Evolutionary conservation across 2,888 invertebrate genomes (phyloP), one percentile per base, ranked within the genome.

Genomic region (Piscicola geometra): DNA sequence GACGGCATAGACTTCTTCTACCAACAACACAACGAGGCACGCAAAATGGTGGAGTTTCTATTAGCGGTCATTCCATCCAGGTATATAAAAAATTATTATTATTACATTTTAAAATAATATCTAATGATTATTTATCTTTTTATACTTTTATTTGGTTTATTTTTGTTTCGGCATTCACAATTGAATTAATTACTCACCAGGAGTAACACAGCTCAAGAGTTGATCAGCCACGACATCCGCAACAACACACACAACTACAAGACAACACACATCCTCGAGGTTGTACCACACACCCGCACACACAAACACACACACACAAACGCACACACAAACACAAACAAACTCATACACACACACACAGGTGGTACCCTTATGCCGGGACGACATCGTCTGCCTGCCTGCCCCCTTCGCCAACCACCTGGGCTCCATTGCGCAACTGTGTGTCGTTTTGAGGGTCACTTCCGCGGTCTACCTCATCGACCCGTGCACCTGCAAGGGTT

Each of bases 241-340:
- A 97, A 93, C 85, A 99, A 99, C 84, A 89, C 91, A 21, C 97
- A 92, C 86, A 97, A 97, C 86, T 98, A 96, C 86, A 99, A 99
- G 86, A 93, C 92, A 84, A 93, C 95, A 5, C 88, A 83, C 81
- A 92, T 93, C 78, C 91, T 99, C 79, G 97, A 99, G 86, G 93
- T 99, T 81, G 9, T 21, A n/a, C n/a, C n/a, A n/a, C n/a, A n/a
- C n/a, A n/a, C n/a, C n/a, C n/a, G n/a, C n/a, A n/a, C n/a, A n/a
- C n/a, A n/a, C n/a, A n/a, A n/a, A n/a, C n/a, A n/a, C n/a, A n/a
- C n/a, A n/a, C n/a, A n/a, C n/a, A n/a, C n/a, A n/a, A n/a, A n/a
- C n/a, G n/a, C n/a, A n/a, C n/a, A n/a, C n/a, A n/a, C n/a, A n/a
- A n/a, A n/a, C n/a, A n/a, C n/a, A n/a, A n/a, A n/a, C n/a, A n/a